Evolutionary conservation across 2,888 invertebrate species (phyloP).

Genomic region (Zygaena filipendulae): DNA sequence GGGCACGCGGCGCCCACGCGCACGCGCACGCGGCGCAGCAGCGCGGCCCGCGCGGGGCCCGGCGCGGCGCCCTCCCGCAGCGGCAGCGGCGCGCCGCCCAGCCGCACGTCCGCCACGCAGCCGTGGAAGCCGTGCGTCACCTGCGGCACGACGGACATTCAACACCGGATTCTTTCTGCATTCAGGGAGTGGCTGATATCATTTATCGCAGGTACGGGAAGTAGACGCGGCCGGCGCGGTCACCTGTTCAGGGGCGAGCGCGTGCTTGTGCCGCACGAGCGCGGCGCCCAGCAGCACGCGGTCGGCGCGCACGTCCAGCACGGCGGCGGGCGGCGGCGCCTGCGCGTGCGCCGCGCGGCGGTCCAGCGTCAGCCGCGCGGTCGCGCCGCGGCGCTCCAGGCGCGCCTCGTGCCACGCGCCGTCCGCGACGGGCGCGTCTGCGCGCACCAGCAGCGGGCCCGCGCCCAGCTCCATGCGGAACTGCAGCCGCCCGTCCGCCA

Average conservation of each 20-base stretch:
- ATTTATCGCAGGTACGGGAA: too few relatives aligned
- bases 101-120: conserved; percentile 88
- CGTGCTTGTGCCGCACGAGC: conserved; percentile 79
- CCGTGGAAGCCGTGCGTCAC: conserved; percentile 89
- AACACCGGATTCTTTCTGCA: too few relatives aligned
- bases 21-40: conserved; percentile 31
- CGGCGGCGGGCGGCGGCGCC: conserved; percentile 75
- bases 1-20: conserved; percentile 29
- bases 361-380: conserved; percentile 82
- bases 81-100: conserved; percentile 81
- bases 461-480: conserved; percentile 94
- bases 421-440: conserved; percentile 59
- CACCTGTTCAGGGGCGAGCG: conserved; percentile 66
- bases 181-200: too few relatives aligned
- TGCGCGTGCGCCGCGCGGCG: conserved; percentile 81
- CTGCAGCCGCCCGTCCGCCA: conserved; percentile 84
- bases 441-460: conserved; percentile 86
- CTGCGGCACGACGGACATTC: too few relatives aligned
- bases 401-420: conserved; percentile 79
- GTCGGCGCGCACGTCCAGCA: conserved; percentile 86
- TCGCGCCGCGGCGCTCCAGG: conserved; percentile 84
- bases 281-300: conserved; percentile 88
- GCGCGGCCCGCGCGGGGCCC: conserved; percentile 38
- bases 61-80: conserved; percentile 59
- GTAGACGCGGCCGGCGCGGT: too few relatives aligned